Percentiles rank a stretch among this genome's conserved stretches.
Evolutionary conservation across 2,797 vertebrate genomes (phyloP).

Genomic region (Meriones psammophilus): DNA sequence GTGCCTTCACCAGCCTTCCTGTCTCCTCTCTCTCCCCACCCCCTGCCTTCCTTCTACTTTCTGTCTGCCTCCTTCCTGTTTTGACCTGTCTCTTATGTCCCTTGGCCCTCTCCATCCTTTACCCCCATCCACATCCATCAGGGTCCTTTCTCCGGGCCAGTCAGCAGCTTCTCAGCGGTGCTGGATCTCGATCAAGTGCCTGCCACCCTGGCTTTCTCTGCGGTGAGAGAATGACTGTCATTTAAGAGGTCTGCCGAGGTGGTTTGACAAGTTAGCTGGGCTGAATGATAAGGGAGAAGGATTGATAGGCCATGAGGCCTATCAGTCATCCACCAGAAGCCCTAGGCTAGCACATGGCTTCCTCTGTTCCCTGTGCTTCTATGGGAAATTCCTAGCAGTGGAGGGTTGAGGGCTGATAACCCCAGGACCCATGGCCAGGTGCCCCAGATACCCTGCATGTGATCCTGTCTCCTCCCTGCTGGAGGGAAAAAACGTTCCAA

Average conservation of each 20-base stretch:
- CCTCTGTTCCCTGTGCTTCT: background rate
- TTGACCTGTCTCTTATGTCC: background rate
- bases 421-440: background rate
- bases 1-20: background rate
- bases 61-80: background rate
- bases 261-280: constrained; percentile 55
- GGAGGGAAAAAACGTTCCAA: background rate
- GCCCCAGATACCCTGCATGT: background rate
- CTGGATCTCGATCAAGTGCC: constrained; percentile 19
- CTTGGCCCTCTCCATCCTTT: background rate
- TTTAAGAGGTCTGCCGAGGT: constrained; percentile 6
- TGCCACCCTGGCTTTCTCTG: constrained; percentile 28
- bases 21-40: background rate
- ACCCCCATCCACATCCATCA: background rate
- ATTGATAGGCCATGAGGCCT: constrained; percentile 59
- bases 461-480: background rate
- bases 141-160: background rate
- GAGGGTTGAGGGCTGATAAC: fast-evolving
- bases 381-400: background rate
- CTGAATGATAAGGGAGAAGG: constrained; percentile 67
- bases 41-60: background rate
- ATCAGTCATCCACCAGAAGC: constrained; percentile 73
- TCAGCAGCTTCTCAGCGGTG: background rate
- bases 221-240: constrained; percentile 45
- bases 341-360: background rate